Percentiles rank a stretch among this genome's conserved stretches.
Conservation (phyloP, 2,888 invertebrate species). For the Drosophila monieri region DNA sequence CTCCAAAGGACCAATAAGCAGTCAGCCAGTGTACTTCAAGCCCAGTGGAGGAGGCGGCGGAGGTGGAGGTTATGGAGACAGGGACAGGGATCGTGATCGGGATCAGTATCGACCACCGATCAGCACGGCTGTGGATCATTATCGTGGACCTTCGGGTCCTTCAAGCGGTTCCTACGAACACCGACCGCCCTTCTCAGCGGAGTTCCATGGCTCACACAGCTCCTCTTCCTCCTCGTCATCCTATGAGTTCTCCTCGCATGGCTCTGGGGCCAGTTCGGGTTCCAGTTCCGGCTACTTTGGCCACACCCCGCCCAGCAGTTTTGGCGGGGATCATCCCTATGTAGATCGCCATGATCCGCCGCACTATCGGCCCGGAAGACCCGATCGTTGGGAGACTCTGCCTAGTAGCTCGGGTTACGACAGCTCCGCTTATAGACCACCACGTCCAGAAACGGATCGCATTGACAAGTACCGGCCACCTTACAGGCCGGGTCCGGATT, state of each 20-base stretch:
- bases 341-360: constrained; percentile 82
- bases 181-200: constrained; percentile 66
- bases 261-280: constrained; percentile 35
- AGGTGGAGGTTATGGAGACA: constrained; percentile 47
- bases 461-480: constrained; percentile 80
- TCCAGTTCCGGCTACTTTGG: constrained; percentile 72
- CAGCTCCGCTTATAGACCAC: constrained; percentile 65
- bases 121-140: constrained; percentile 79
- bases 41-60: constrained; percentile 73
- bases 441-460: constrained; percentile 71
- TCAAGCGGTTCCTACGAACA: constrained; percentile 79
- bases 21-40: constrained; percentile 79
- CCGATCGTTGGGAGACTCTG: constrained; percentile 81
- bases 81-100: constrained; percentile 58
- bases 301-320: constrained; percentile 81
- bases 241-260: constrained; percentile 80
- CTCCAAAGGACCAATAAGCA: constrained; percentile 72
- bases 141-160: constrained; percentile 76
- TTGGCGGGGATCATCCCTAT: constrained; percentile 74
- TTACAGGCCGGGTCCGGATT: constrained; percentile 78
- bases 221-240: constrained; percentile 65
- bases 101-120: constrained; percentile 74
- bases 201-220: constrained; percentile 70
- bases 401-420: constrained; percentile 82
- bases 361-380: constrained; percentile 68